Conservation (phyloP, 2,888 invertebrate species). For the Dasypolia templi region DNA sequence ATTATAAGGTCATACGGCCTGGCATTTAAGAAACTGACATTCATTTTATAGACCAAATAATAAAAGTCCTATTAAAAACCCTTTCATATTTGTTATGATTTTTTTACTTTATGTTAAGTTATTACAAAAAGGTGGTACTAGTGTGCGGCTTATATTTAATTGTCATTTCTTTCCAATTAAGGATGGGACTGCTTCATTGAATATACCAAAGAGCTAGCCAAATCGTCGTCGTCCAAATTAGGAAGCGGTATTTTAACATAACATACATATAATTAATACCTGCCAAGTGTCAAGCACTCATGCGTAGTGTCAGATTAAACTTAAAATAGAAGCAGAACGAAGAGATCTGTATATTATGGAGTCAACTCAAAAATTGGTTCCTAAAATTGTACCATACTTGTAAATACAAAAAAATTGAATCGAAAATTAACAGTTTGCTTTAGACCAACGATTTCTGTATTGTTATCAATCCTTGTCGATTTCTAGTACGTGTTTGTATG, state of each 20-base stretch:
- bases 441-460: not conserved
- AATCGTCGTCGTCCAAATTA: not conserved
- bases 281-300: not conserved
- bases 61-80: conserved; percentile 23
- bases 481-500: not conserved
- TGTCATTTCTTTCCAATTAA: not conserved
- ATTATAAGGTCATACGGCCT: conserved; percentile 57
- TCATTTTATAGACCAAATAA: conserved; percentile 51
- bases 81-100: conserved; percentile 61
- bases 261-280: too few species aligned
- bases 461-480: not conserved
- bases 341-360: not conserved
- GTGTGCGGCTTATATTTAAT: not conserved
- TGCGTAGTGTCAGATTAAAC: not conserved
- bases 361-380: not conserved
- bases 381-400: not conserved
- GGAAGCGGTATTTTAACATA: not conserved
- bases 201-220: not conserved
- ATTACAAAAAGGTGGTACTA: conserved; percentile 22
- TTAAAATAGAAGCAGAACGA: not conserved
- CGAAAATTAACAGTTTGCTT: not conserved
- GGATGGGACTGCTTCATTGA: not conserved
- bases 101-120: conserved; percentile 35
- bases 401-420: too few species aligned
- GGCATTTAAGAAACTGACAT: conserved; percentile 59